Base-by-base conservation (phyloP, 1,140 invertebrate genomes). In the Drosophila grimshawi region DNA sequence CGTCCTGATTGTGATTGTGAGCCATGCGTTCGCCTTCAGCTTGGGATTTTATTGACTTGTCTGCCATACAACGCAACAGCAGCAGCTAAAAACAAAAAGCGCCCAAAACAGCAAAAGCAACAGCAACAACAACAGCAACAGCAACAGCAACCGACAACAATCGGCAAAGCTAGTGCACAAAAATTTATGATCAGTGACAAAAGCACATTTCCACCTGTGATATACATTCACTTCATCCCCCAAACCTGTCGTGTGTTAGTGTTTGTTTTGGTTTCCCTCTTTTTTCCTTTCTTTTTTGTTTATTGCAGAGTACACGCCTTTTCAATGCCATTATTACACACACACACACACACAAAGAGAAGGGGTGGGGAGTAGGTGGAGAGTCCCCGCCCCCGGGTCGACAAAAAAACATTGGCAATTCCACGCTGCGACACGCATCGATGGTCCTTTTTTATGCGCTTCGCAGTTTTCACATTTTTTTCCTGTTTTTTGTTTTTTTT, bases 111-210 rank as follows among this genome's bases (percentile, higher is more conserved):
- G 35, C 41, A 64, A 70, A 59, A 49, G 57, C 30, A 76, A 68
- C 60, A 57, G 78, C 52, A 78, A 68, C 61, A n/a, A n/a, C n/a
- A 7, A 61, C 37, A 41, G 35, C 41, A 64, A 70, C 52, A 49
- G 57, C 30, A 76, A 68, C 60, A 57, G 75, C 52, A 75, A 71
- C 61, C 2, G 19, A 19, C 19, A 19, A 19, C 19, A 19, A 19
- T 19, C 19, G 60, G 62, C 53, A 71, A 59, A 76, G 73, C 73
- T 55, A 88, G 63, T 76, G 60, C 69, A 70, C 69, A 70, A 70
- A 83, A 88, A 88, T 88, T 88, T 88, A 88, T 88, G 85, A 88
- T 88, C 85, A 89, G 80, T 80, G 85, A 83, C 85, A 89, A 88
- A 89, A 89, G 85, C 80, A 88, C 85, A 88, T 85, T 89, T 72